A percentile compares a stretch with the other conserved stretches of the same genome.
These are phyloP conservation scores for Dasypus novemcinctus DNA, from an alignment of 2,113 vertebrate genomes.

Conservation along the genomic window DNA sequence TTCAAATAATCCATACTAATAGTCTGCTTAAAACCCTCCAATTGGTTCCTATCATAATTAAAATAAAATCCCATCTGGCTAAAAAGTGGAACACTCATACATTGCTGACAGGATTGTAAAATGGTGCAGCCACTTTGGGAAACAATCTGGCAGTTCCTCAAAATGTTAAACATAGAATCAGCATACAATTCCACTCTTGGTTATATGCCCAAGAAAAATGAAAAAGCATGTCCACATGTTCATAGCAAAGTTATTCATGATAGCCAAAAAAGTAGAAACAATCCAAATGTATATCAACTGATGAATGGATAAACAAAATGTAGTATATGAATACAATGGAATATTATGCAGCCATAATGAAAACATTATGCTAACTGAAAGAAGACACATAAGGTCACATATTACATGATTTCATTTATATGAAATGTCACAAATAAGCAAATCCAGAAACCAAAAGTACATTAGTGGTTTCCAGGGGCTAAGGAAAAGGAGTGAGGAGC, in stretches of 20 bases:
- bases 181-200: not conserved
- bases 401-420: conserved; percentile 6
- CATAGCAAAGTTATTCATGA: not conserved
- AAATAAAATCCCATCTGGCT: not conserved
- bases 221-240: not conserved
- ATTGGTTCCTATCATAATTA: not conserved
- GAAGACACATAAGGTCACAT: conserved; percentile 13
- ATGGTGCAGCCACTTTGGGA: not conserved
- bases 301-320: conserved; percentile 7
- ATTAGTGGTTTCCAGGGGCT: not conserved
- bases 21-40: not conserved
- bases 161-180: not conserved
- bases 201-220: not conserved
- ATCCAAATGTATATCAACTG: not conserved
- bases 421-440: conserved; percentile 5
- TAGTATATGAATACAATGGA: not conserved
- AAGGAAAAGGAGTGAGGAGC: not conserved
- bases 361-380: conserved; percentile 6
- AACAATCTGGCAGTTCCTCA: not conserved
- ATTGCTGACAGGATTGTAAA: not conserved
- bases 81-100: not conserved
- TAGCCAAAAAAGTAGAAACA: not conserved
- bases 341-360: not conserved
- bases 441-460: conserved; percentile 20
- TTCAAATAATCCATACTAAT: not conserved